These are phyloP conservation scores for Camptogramma bilineatum DNA, from an alignment of 2,888 invertebrate genomes.

Conservation along the genomic window DNA sequence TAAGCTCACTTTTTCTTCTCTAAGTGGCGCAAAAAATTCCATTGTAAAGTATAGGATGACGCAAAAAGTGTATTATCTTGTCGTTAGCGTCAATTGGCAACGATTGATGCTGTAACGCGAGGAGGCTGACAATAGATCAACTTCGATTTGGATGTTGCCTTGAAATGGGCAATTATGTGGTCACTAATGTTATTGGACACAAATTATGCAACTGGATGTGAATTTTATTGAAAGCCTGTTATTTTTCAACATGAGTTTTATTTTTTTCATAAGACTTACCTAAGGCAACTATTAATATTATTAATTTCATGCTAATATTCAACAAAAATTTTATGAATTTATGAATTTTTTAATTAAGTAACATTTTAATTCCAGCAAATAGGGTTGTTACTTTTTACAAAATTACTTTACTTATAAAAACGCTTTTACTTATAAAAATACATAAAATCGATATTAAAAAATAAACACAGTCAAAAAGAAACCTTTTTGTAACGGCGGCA, in stretches of 20 bases:
- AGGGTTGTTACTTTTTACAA: too few species aligned
- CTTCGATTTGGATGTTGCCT: conserved; percentile 1
- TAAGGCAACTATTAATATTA: too few species aligned
- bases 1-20: conserved; percentile 11
- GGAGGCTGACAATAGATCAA: conserved; percentile 9
- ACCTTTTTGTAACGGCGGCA: too few species aligned
- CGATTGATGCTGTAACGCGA: conserved; percentile 53
- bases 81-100: conserved; percentile 72
- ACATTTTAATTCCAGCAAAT: too few species aligned
- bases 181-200: neutral
- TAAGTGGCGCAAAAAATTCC: conserved; percentile 33
- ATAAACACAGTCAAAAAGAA: too few species aligned
- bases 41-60: conserved; percentile 39
- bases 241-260: neutral
- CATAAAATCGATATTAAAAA: too few species aligned
- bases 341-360: too few species aligned
- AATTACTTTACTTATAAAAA: too few species aligned
- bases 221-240: neutral
- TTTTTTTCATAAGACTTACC: too few species aligned
- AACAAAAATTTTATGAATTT: too few species aligned
- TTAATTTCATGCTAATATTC: too few species aligned
- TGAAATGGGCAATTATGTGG: conserved; percentile 7
- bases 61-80: conserved; percentile 55
- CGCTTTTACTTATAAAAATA: too few species aligned
- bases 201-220: neutral